Percentiles rank a stretch among this genome's conserved stretches.
Conservation (phyloP, 2,113 vertebrate species). For the Vidua chalybeata region DNA sequence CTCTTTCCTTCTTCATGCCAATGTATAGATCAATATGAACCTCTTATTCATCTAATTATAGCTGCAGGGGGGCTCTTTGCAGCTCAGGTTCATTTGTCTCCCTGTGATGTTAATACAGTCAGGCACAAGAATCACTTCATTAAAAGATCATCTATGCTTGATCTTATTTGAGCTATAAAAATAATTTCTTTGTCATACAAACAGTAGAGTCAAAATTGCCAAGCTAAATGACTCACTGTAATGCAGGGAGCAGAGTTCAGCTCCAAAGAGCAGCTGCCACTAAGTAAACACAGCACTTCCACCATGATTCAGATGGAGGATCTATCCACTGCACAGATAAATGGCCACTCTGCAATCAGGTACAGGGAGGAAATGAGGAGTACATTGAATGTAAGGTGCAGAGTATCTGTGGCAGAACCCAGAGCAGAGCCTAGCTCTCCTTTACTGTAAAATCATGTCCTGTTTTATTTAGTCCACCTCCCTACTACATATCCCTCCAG, state of each 20-base stretch:
- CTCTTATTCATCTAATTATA: conserved; percentile 46
- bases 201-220: neutral
- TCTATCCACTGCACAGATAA: neutral
- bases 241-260: neutral
- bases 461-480: neutral
- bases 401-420: neutral
- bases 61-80: neutral
- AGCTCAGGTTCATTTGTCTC: conserved; percentile 40
- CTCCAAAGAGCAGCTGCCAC: neutral
- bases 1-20: neutral
- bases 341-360: neutral
- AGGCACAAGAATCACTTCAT: conserved; percentile 55
- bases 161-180: conserved; percentile 15
- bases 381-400: neutral
- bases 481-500: neutral
- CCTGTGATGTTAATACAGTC: conserved; percentile 39
- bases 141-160: conserved; percentile 36
- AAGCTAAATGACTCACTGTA: neutral
- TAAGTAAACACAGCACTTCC: neutral
- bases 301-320: neutral
- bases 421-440: neutral
- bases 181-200: neutral
- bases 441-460: neutral
- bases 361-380: neutral
- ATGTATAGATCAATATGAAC: conserved; percentile 47